Conservation (phyloP, 2,113 vertebrate genomes). For the Seriola dumerili region DNA sequence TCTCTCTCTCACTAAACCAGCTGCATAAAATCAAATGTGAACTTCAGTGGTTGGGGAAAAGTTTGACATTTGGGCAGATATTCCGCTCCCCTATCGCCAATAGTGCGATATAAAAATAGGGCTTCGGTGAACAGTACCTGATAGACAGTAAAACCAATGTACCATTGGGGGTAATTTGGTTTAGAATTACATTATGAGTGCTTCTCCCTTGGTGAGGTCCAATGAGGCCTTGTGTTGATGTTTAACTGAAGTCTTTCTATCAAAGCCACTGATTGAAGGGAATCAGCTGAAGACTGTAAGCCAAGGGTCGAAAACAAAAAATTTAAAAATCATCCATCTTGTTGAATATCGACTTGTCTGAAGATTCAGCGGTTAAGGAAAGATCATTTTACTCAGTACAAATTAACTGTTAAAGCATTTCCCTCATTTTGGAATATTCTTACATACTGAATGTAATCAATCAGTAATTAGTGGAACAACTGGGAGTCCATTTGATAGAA, state of each 20-base stretch:
- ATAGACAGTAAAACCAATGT: slow-evolving; percentile 11
- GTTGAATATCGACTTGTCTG: background rate
- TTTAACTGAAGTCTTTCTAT: slow-evolving; percentile 9
- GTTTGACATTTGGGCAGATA: background rate
- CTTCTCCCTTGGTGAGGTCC: background rate
- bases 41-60: background rate
- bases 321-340: background rate
- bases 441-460: background rate
- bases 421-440: background rate
- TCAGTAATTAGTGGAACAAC: background rate
- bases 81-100: background rate
- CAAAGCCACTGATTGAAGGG: background rate
- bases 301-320: background rate
- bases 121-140: slow-evolving; percentile 5
- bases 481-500: background rate
- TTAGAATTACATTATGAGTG: background rate
- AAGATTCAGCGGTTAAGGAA: slow-evolving; percentile 12
- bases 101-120: background rate
- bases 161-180: background rate
- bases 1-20: background rate
- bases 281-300: slow-evolving; percentile 7
- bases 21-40: background rate
- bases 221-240: background rate
- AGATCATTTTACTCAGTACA: background rate
- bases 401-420: background rate